A percentile compares a stretch with the other conserved stretches of the same genome.
Evolutionary conservation across 2,888 invertebrate genomes (phyloP).

Genomic region (Drosophila rubida): DNA sequence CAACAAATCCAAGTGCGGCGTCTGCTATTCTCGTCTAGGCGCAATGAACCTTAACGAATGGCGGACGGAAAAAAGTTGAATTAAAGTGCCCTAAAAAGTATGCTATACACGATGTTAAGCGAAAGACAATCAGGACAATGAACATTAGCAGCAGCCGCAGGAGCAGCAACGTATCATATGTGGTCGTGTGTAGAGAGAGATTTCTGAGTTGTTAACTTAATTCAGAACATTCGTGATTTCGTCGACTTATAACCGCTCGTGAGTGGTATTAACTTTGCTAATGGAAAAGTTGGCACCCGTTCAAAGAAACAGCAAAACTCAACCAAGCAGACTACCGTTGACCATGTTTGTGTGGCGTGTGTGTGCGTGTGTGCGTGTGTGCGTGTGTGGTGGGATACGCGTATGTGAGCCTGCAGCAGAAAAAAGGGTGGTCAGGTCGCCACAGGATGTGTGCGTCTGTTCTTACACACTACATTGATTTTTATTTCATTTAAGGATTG

Average conservation of each 20-base stretch:
- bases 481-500: conserved; percentile 44
- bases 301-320: conserved; percentile 7
- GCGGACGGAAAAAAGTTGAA: not conserved
- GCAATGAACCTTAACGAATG: conserved; percentile 11
- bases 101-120: conserved; percentile 17
- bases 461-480: conserved; percentile 51
- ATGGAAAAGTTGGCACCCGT: conserved; percentile 55
- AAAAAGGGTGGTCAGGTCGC: not conserved
- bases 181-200: conserved; percentile 8
- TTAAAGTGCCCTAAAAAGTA: conserved; percentile 33
- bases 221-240: conserved; percentile 9
- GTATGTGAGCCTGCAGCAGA: not conserved
- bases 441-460: conserved; percentile 1
- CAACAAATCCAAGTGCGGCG: not conserved
- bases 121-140: conserved; percentile 11
- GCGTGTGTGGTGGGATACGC: not conserved
- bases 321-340: not conserved
- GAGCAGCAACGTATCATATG: not conserved
- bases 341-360: not conserved
- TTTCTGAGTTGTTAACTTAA: conserved; percentile 10
- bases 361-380: not conserved
- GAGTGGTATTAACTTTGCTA: conserved; percentile 40
- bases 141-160: not conserved
- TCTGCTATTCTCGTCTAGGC: not conserved
- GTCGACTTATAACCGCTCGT: conserved; percentile 8